phyloP scores from a whole-genome alignment of 2,113 vertebrate species.

The Propithecus coquereli region DNA sequence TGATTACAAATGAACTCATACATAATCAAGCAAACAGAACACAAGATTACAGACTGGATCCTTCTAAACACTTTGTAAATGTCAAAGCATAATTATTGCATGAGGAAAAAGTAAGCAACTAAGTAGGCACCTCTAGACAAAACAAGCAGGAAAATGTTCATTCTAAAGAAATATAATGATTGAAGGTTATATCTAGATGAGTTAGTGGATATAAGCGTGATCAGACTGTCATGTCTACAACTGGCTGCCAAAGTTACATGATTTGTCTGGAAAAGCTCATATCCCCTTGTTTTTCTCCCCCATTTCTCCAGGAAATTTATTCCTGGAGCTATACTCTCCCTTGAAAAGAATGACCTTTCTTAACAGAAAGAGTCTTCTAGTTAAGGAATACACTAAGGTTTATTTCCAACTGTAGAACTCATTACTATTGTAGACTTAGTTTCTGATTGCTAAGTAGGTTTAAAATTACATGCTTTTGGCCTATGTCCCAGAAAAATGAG shows the following conservation, averaged over 20 bases:
- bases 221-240: not conserved
- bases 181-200: not conserved
- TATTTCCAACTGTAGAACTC: conserved; percentile 25
- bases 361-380: not conserved
- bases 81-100: conserved; percentile 7
- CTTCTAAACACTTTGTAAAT: not conserved
- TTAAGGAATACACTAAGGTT: not conserved
- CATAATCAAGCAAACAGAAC: not conserved
- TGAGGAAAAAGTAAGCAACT: not conserved
- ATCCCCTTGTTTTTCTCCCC: not conserved
- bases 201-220: not conserved
- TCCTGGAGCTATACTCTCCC: not conserved
- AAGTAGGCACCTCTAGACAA: conserved; percentile 24
- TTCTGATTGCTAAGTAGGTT: not conserved
- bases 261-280: not conserved
- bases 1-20: not conserved
- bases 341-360: not conserved
- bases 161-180: not conserved
- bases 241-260: not conserved
- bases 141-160: not conserved
- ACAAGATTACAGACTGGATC: not conserved
- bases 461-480: not conserved
- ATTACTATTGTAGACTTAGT: not conserved
- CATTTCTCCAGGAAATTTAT: conserved; percentile 3
- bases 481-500: not conserved